Evolutionary conservation across 2,797 vertebrate species (phyloP).

Genomic region (Pseudomugil gertrudae): DNA sequence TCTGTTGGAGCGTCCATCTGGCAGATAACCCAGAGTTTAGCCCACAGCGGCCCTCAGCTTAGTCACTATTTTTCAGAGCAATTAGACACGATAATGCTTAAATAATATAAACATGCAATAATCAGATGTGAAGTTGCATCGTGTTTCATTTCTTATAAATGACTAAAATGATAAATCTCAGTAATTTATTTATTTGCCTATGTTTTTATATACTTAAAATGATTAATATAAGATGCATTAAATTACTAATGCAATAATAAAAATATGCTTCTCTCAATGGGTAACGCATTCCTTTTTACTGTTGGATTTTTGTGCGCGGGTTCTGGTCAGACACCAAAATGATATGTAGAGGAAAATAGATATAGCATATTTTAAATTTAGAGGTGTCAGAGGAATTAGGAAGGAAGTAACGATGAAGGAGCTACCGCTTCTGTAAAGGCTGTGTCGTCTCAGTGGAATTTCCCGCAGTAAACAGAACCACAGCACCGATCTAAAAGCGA

Average conservation of each 20-base stretch:
- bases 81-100: too few relatives aligned
- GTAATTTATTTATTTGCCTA: too few relatives aligned
- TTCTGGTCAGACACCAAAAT: slow-evolving; percentile 16
- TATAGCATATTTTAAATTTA: slow-evolving; percentile 30
- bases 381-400: slow-evolving; percentile 36
- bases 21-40: too few relatives aligned
- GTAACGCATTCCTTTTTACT: neutral
- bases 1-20: too few relatives aligned
- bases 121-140: too few relatives aligned
- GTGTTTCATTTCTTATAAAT: neutral
- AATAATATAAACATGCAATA: too few relatives aligned
- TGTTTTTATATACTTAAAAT: too few relatives aligned
- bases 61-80: too few relatives aligned
- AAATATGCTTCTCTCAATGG: neutral
- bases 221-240: too few relatives aligned
- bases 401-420: slow-evolving; percentile 27
- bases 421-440: slow-evolving; percentile 24
- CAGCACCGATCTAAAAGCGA: slow-evolving; percentile 43
- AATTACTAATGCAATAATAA: too few relatives aligned
- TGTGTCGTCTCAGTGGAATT: slow-evolving; percentile 62
- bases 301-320: neutral
- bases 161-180: too few relatives aligned
- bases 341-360: slow-evolving; percentile 17
- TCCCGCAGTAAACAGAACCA: slow-evolving; percentile 40
- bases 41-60: too few relatives aligned